These are phyloP conservation scores for Propithecus deckenii DNA, from an alignment of 2,797 vertebrate genomes.

Conservation along the genomic window DNA sequence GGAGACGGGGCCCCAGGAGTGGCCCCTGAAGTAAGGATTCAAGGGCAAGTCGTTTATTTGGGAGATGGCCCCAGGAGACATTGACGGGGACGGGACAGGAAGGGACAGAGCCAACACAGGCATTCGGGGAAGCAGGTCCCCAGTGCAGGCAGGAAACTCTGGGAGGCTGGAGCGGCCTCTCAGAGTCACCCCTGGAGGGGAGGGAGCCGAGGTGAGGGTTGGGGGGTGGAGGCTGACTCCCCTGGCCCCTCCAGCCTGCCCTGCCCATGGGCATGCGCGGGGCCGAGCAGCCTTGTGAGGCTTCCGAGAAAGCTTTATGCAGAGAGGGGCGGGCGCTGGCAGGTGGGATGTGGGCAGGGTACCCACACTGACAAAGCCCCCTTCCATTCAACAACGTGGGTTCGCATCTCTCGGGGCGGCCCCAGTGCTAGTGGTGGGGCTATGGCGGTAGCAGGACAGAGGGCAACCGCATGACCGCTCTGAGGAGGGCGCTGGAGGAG, in stretches of 20 bases:
- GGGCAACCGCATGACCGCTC: background rate
- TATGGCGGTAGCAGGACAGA: background rate
- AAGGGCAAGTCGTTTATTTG: background rate
- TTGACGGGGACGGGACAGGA: background rate
- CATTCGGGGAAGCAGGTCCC: background rate
- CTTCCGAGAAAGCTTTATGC: background rate
- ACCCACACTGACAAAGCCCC: background rate
- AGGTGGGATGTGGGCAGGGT: background rate
- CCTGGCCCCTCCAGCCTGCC: background rate
- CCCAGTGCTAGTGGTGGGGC: background rate
- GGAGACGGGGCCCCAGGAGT: background rate
- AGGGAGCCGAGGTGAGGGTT: background rate
- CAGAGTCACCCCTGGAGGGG: background rate
- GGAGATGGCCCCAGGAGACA: background rate
- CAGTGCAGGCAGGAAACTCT: too few species aligned
- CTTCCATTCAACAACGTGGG: background rate
- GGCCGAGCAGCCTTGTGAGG: background rate
- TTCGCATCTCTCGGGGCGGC: background rate
- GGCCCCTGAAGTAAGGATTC: background rate
- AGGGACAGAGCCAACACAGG: too few species aligned
- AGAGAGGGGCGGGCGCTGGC: background rate
- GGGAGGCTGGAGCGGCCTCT: background rate
- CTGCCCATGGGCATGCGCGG: background rate
- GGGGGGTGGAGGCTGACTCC: background rate
- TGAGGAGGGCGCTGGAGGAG: background rate